Evolutionary conservation across 2,797 vertebrate genomes (phyloP).

Genomic region (Lateolabrax maculatus): DNA sequence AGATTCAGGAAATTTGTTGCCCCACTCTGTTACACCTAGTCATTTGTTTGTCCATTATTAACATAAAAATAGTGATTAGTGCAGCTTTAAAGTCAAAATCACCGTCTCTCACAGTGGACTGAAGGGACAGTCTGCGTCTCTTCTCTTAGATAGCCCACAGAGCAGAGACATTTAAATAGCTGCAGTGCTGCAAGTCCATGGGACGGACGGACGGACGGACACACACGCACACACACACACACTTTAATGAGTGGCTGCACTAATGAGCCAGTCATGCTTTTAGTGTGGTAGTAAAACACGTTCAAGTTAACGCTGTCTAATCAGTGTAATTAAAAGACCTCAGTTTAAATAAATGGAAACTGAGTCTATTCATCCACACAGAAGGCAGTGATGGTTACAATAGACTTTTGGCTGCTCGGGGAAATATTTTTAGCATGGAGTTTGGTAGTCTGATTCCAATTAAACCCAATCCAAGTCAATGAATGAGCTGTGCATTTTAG

Average conservation of each 20-base stretch:
- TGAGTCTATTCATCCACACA: constrained; percentile 40
- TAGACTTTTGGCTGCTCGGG: constrained; percentile 31
- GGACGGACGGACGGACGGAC: neutral
- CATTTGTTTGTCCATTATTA: neutral
- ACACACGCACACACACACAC: constrained; percentile 8
- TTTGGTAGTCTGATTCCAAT: constrained; percentile 52
- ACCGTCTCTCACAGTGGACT: neutral
- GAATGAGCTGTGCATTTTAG: constrained; percentile 19
- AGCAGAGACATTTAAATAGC: constrained; percentile 11
- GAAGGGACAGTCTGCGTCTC: neutral
- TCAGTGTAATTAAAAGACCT: constrained; percentile 74
- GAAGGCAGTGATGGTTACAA: constrained; percentile 36
- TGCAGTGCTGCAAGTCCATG: constrained; percentile 7
- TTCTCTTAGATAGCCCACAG: neutral
- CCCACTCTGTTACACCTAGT: neutral
- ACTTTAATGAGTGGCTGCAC: constrained; percentile 65
- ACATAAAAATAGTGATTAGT: neutral
- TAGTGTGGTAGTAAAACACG: constrained; percentile 70
- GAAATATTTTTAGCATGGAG: constrained; percentile 35
- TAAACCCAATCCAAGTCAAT: constrained; percentile 40
- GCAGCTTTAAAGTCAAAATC: neutral
- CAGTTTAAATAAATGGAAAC: constrained; percentile 67
- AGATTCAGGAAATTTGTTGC: too few species aligned
- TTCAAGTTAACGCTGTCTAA: constrained; percentile 64
- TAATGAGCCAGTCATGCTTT: constrained; percentile 73